Conservation (phyloP, 1,140 invertebrate genomes). For the Bemisia tabaci region DNA sequence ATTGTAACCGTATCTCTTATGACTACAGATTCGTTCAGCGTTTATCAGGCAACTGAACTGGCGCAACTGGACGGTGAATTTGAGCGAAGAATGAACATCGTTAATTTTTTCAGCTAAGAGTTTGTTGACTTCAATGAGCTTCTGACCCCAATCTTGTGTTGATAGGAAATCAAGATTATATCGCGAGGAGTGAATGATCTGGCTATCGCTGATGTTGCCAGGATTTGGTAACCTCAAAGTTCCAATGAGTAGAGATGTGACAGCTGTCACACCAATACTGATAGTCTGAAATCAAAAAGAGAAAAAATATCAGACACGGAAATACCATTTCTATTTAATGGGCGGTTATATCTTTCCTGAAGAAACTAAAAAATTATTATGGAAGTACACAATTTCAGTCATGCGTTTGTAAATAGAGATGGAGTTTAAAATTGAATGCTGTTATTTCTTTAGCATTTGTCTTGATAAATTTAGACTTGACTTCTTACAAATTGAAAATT, state of each 20-base stretch:
- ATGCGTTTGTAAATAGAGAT: too few relatives aligned
- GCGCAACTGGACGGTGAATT: not conserved
- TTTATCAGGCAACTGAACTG: not conserved
- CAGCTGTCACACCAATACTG: not conserved
- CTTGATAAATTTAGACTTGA: too few relatives aligned
- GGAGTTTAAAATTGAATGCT: too few relatives aligned
- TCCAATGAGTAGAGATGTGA: not conserved
- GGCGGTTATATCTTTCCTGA: too few relatives aligned
- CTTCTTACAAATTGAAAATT: too few relatives aligned
- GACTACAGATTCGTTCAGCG: not conserved
- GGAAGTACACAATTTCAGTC: too few relatives aligned
- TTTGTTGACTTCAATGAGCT: not conserved
- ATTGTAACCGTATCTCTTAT: constrained; percentile 31
- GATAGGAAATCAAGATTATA: not conserved
- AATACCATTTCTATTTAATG: too few relatives aligned
- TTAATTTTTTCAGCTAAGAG: not conserved
- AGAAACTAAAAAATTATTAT: too few relatives aligned
- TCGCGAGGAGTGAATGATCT: not conserved
- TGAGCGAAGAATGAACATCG: not conserved
- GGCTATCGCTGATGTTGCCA: not conserved
- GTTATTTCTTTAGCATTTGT: too few relatives aligned
- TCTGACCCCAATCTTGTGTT: not conserved
- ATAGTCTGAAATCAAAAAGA: not conserved
- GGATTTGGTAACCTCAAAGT: not conserved
- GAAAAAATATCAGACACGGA: too few relatives aligned